phyloP scores from a whole-genome alignment of 2,797 vertebrate genomes.

The Eulemur rubriventer region DNA sequence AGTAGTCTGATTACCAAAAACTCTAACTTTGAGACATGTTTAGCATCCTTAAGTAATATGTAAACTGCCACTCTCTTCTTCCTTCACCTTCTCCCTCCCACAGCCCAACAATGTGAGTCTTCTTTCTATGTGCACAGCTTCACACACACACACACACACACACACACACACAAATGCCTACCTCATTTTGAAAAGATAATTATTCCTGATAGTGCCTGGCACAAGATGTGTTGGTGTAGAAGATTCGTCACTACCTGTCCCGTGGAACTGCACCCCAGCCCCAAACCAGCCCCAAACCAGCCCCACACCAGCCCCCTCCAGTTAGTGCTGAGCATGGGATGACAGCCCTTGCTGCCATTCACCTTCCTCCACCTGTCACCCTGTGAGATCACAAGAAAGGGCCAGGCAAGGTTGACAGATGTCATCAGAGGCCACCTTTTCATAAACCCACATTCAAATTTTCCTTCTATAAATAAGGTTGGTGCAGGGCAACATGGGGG shows the following conservation, averaged over 20 bases:
- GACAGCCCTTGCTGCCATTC: not conserved
- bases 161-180: too few relatives aligned
- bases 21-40: not conserved
- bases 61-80: not conserved
- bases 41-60: not conserved
- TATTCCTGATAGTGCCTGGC: not conserved
- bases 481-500: not conserved
- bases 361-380: not conserved
- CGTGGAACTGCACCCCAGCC: not conserved
- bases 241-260: not conserved
- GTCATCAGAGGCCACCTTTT: not conserved
- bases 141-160: not conserved
- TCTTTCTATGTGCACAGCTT: not conserved
- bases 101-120: not conserved
- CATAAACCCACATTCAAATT: not conserved
- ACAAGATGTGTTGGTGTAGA: not conserved
- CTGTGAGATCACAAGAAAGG: not conserved
- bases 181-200: constrained; percentile 16
- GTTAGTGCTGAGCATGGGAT: not conserved
- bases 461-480: not conserved
- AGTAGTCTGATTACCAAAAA: not conserved
- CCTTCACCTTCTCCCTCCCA: not conserved
- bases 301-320: not conserved
- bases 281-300: not conserved
- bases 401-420: not conserved